Evolutionary conservation across 2,888 invertebrate genomes (phyloP).

Genomic region (Alitta virens): DNA sequence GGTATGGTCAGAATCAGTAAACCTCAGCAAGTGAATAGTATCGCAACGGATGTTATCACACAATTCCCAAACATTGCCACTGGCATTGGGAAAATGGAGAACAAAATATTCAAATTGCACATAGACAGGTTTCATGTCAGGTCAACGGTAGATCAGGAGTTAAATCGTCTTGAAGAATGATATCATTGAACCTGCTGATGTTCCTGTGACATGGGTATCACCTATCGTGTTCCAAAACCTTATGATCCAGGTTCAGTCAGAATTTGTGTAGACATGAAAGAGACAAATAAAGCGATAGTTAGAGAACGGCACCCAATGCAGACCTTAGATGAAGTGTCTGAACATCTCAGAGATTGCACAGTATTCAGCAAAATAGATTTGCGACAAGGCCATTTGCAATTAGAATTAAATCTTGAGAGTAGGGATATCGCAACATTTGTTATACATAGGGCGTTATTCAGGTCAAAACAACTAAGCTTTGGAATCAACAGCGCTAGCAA

Average conservation of each 20-base stretch:
- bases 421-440: no score
- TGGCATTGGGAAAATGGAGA: not conserved
- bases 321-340: not conserved
- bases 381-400: constrained; percentile 1
- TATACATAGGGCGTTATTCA: no score
- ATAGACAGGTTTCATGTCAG: not conserved
- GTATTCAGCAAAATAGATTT: constrained; percentile 4
- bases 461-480: no score
- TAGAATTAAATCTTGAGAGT: no score
- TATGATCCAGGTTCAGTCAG: not conserved
- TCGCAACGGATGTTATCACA: no score
- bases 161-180: not conserved
- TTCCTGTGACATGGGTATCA: not conserved
- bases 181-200: not conserved
- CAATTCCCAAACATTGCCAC: no score
- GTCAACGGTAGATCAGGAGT: not conserved
- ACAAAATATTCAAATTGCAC: not conserved
- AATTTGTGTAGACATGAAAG: not conserved
- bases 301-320: not conserved
- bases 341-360: not conserved
- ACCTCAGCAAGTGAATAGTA: not conserved
- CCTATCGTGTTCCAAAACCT: not conserved
- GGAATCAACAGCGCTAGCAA: no score
- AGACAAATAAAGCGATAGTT: not conserved
- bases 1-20: no score